Evolutionary conservation across 2,113 vertebrate species (phyloP), one percentile per base, ranked within the genome.

Genomic region (Redunca redunca): DNA sequence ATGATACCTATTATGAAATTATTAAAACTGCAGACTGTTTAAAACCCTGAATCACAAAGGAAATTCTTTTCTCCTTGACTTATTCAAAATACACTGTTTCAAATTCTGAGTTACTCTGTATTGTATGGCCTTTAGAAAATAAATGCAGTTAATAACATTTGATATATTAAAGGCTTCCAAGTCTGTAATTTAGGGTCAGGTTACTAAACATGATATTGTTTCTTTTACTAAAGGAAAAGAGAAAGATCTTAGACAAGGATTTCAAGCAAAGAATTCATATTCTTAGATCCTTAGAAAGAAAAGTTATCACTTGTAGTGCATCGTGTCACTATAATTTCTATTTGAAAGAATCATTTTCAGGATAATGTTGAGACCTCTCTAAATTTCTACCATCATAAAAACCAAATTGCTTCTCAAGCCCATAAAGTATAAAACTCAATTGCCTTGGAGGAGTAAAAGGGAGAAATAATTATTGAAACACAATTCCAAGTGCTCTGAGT

Each of bases 401-500:
- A 93, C 91, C 89, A 97, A 97, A 97, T 98, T 94, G 71, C 93
- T 97, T 81, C 40, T 97, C 62, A 95, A 95, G 60, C 43, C 64
- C 78, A 71, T 74, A 80, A 92, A 97, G 67, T 48, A 50, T 81
- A 95, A 97, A 95, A 94, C 91, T 71, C 96, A 91, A 71, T 88
- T 98, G 93, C 94, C 64, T 98, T 87, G 86, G 52, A 94, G 62
- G 58, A 97, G 71, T 81, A 95, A 67, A 26, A 77, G 52, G 86
- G 86, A 97, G 91, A 96, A 97, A 95, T 97, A 97, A 98, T 98
- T 97, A 97, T 57, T 90, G 96, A 96, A 98, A 98, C 58, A 81
- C 89, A 97, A 97, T 92, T 97, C 98, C 91, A 92, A 95, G 81
- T 14, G 95, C 97, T 97, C 74, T 48, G 36, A 95, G 89, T 93